Conservation (phyloP, 2,113 vertebrate species). For the Hippocampus comes region DNA sequence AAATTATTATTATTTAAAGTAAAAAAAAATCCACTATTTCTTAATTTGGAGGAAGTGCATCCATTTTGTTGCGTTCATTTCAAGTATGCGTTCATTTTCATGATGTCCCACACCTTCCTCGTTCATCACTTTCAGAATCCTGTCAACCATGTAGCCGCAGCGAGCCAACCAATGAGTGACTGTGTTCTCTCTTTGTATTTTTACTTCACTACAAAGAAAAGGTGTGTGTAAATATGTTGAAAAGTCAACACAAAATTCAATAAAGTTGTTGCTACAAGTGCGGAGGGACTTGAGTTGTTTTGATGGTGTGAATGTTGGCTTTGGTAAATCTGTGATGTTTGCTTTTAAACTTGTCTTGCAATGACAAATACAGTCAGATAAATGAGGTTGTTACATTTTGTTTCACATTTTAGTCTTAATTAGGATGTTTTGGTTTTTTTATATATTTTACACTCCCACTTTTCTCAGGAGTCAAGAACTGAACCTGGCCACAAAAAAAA, state of each 20-base stretch:
- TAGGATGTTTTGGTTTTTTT: no score
- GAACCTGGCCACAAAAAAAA: no score
- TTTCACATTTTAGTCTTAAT: not conserved
- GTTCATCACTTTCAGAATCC: not conserved
- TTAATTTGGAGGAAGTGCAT: not conserved
- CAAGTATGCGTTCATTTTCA: not conserved
- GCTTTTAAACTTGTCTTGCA: not conserved
- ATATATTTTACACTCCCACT: not conserved
- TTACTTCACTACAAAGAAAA: slow-evolving; percentile 68
- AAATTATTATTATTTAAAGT: not conserved
- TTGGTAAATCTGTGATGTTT: not conserved
- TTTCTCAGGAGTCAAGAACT: no score
- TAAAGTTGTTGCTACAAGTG: slow-evolving; percentile 77
- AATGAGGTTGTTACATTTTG: not conserved
- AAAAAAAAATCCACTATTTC: not conserved
- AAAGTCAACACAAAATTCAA: slow-evolving; percentile 72
- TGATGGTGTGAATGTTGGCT: not conserved
- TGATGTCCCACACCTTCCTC: not conserved
- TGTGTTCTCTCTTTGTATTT: slow-evolving; percentile 80
- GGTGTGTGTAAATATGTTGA: slow-evolving; percentile 79
- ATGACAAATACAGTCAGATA: not conserved
- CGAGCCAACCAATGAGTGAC: slow-evolving; percentile 33
- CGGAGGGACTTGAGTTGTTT: not conserved
- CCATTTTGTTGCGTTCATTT: not conserved
- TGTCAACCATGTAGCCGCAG: slow-evolving; percentile 18